Percentiles rank a stretch among this genome's conserved stretches.
These are phyloP conservation scores for Pterostichus madidus DNA, from an alignment of 2,888 invertebrate species.

Conservation along the genomic window DNA sequence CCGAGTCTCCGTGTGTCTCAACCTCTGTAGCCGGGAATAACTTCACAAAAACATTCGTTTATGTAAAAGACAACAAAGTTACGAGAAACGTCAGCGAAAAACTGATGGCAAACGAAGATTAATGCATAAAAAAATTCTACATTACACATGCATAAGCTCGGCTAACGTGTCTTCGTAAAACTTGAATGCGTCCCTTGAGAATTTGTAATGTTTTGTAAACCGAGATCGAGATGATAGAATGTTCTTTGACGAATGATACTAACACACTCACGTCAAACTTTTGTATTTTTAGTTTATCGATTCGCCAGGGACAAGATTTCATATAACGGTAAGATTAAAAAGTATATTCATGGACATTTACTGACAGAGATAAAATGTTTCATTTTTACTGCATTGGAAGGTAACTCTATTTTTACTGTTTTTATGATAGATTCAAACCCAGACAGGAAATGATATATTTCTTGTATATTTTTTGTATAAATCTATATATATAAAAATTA, in stretches of 20 bases:
- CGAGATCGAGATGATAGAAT: constrained; percentile 21
- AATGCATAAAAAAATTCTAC: constrained; percentile 54
- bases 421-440: no score
- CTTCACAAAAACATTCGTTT: constrained; percentile 45
- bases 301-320: neutral
- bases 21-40: neutral
- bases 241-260: constrained; percentile 20
- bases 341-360: neutral
- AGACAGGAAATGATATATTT: no score
- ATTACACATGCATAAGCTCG: constrained; percentile 54
- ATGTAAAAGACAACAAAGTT: constrained; percentile 61
- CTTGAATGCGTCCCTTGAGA: constrained; percentile 39
- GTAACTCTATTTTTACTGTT: neutral
- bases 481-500: no score
- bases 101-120: constrained; percentile 60
- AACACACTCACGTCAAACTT: constrained; percentile 6
- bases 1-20: neutral
- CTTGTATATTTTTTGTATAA: no score
- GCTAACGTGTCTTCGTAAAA: constrained; percentile 42
- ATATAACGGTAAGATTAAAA: neutral
- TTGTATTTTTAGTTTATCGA: constrained; percentile 31
- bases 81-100: constrained; percentile 27
- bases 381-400: neutral
- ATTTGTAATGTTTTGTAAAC: constrained; percentile 54
- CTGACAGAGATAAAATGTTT: neutral